These are phyloP conservation scores for Platycheirus rosarum DNA, from an alignment of 2,888 invertebrate species.

Conservation along the genomic window DNA sequence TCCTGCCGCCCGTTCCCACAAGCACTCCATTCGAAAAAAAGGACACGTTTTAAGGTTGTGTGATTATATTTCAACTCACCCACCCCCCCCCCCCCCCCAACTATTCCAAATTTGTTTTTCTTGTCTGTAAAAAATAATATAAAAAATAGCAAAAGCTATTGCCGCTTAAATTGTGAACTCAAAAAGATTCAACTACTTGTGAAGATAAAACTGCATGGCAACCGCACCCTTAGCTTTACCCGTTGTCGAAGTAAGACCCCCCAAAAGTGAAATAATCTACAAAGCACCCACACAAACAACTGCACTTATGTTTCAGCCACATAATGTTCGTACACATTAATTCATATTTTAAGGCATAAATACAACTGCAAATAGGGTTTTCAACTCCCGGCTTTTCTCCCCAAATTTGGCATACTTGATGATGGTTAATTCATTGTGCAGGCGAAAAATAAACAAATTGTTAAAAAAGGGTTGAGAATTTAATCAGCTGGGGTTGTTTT, in stretches of 20 bases:
- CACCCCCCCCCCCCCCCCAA: constrained; percentile 9
- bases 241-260: not conserved
- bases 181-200: constrained; percentile 64
- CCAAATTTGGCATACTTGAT: constrained; percentile 44
- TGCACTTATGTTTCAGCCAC: not conserved
- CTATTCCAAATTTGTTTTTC: no score
- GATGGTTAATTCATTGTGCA: constrained; percentile 54
- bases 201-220: constrained; percentile 47
- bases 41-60: constrained; percentile 43
- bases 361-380: constrained; percentile 54
- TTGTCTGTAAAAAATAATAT: constrained; percentile 39
- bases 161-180: constrained; percentile 41
- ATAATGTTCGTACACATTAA: constrained; percentile 42
- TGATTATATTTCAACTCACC: constrained; percentile 15
- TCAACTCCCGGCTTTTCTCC: constrained; percentile 13
- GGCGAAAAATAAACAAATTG: constrained; percentile 22
- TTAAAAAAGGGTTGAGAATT: constrained; percentile 36
- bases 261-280: constrained; percentile 29
- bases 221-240: constrained; percentile 47
- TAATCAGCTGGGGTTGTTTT: constrained; percentile 45
- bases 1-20: constrained; percentile 1
- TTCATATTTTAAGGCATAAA: constrained; percentile 62
- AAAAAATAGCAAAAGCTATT: constrained; percentile 48
- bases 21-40: not conserved
- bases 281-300: constrained; percentile 22